Percentiles rank a stretch among this genome's conserved stretches.
Conservation (phyloP, 1,140 invertebrate species). For the Drosophila pruinosa region DNA sequence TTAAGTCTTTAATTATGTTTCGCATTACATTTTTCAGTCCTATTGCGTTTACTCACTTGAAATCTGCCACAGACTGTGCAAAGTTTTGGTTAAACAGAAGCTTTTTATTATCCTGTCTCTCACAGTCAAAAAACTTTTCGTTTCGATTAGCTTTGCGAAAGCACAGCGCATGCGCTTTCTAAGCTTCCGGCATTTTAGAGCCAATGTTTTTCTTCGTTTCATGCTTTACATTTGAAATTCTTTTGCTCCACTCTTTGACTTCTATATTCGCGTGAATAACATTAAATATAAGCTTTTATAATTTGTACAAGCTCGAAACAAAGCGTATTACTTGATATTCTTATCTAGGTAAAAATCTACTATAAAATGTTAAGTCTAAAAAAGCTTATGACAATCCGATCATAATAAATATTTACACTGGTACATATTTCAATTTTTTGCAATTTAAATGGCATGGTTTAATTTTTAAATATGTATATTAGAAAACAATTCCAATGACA, state of each 20-base stretch:
- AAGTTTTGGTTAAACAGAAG: constrained; percentile 44
- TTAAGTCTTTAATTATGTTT: constrained; percentile 7
- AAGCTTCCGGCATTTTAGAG: constrained; percentile 59
- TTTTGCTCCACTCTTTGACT: constrained; percentile 36
- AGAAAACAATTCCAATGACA: too few relatives aligned
- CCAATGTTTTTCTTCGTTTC: constrained; percentile 56
- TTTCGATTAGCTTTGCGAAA: constrained; percentile 21
- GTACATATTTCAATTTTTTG: constrained; percentile 14
- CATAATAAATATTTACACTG: constrained; percentile 19
- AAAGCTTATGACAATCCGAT: too few relatives aligned
- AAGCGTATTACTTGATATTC: not conserved
- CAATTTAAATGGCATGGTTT: constrained; percentile 32
- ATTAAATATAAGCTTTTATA: not conserved
- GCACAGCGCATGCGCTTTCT: constrained; percentile 46
- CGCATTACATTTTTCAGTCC: not conserved
- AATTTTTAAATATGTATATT: too few relatives aligned
- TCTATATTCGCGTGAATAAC: constrained; percentile 49
- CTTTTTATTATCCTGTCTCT: constrained; percentile 64
- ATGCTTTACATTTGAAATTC: constrained; percentile 32
- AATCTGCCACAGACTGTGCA: constrained; percentile 62
- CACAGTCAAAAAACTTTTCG: constrained; percentile 27
- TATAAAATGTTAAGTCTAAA: too few relatives aligned
- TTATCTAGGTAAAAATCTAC: too few relatives aligned
- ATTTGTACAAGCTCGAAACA: not conserved
- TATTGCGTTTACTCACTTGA: constrained; percentile 36